phyloP scores from a whole-genome alignment of 53 echinoderm and acorn worm species.

The Arbacia lixula region DNA sequence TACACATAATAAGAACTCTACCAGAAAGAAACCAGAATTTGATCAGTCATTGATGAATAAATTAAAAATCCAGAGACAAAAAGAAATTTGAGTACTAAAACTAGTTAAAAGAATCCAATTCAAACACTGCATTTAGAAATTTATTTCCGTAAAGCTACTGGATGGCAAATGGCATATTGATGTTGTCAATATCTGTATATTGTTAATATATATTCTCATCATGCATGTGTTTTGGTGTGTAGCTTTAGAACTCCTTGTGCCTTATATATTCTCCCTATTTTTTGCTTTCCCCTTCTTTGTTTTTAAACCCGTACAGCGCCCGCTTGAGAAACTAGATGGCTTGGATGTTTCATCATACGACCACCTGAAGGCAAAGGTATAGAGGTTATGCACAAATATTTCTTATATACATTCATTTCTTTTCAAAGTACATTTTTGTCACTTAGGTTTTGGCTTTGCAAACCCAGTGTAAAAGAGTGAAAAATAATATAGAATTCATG shows the following conservation, averaged over 20 bases:
- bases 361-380: constrained; percentile 49
- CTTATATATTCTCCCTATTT: constrained; percentile 46
- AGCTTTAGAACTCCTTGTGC: constrained; percentile 13
- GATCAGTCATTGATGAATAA: too few species aligned
- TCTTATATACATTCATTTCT: neutral
- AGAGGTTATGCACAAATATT: constrained; percentile 56
- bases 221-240: constrained; percentile 52
- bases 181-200: neutral
- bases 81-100: too few species aligned
- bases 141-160: too few species aligned
- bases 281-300: constrained; percentile 40
- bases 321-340: constrained; percentile 75
- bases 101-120: too few species aligned
- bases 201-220: constrained; percentile 18
- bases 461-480: too few species aligned
- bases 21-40: too few species aligned
- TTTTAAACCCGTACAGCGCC: constrained; percentile 66
- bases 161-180: neutral
- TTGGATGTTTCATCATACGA: constrained; percentile 64
- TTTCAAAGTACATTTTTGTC: constrained; percentile 3
- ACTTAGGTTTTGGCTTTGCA: neutral
- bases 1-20: too few species aligned
- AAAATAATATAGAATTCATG: too few species aligned
- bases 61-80: too few species aligned
- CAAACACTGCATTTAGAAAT: too few species aligned